Percentiles rank a stretch among this genome's conserved stretches.
These are phyloP conservation scores for Valencia hispanica DNA, from an alignment of 2,797 vertebrate genomes.

Conservation along the genomic window DNA sequence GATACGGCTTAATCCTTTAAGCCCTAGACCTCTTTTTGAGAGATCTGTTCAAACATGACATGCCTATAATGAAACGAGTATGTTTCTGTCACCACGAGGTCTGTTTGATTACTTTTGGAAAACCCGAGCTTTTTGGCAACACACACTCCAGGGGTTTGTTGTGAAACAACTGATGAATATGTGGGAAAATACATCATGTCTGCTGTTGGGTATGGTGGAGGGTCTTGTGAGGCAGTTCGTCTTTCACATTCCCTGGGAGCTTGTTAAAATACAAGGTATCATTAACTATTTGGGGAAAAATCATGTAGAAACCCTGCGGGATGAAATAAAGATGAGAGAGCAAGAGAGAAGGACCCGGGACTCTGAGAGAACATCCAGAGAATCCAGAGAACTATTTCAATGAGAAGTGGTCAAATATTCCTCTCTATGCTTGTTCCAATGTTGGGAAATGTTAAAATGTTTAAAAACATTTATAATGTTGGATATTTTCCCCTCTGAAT, in stretches of 20 bases:
- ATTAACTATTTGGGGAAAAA: neutral
- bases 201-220: neutral
- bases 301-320: neutral
- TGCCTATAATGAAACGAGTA: too few species aligned
- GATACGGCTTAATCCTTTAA: too few species aligned
- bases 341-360: neutral
- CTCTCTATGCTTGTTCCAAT: neutral
- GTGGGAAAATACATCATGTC: neutral
- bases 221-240: neutral
- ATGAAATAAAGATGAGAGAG: neutral
- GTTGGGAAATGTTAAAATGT: neutral
- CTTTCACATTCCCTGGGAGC: neutral
- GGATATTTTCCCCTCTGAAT: neutral
- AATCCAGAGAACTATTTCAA: neutral
- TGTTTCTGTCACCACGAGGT: too few species aligned
- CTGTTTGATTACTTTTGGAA: too few species aligned
- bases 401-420: neutral
- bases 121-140: neutral
- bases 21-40: too few species aligned
- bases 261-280: neutral
- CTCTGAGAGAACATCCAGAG: too few species aligned
- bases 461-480: neutral
- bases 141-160: too few species aligned
- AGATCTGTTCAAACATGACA: too few species aligned
- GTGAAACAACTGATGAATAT: neutral